Evolutionary conservation across 2,113 vertebrate species (phyloP).

Genomic region (Ellobius talpinus): DNA sequence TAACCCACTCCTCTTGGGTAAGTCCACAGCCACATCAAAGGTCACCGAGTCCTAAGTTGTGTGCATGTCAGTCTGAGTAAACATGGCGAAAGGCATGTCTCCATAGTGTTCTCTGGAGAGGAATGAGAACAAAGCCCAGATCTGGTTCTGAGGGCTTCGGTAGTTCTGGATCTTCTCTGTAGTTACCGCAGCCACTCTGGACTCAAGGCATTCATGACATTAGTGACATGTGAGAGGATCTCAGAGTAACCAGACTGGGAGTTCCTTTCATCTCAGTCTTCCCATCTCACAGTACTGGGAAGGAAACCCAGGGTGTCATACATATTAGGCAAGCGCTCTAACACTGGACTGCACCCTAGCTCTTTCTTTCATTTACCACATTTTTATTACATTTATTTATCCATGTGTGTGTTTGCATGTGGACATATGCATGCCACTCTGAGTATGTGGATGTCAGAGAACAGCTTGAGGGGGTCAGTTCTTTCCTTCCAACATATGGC

Average conservation of each 20-base stretch:
- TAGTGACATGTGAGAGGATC: not conserved
- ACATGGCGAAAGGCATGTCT: not conserved
- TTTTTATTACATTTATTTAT: not conserved
- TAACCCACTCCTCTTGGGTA: conserved; percentile 52
- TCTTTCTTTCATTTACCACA: not conserved
- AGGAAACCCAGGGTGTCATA: not conserved
- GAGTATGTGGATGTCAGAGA: not conserved
- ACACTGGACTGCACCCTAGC: not conserved
- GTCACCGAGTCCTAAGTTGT: conserved; percentile 37
- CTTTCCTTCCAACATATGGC: not conserved
- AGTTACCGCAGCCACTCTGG: not conserved
- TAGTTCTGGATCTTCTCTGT: not conserved
- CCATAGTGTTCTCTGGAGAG: not conserved
- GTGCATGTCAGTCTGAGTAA: not conserved
- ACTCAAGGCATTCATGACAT: not conserved
- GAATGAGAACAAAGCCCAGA: not conserved
- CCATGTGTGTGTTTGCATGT: not conserved
- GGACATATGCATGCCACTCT: not conserved
- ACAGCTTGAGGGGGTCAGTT: not conserved
- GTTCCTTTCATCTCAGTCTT: not conserved
- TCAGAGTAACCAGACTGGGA: not conserved
- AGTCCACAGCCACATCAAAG: conserved; percentile 1
- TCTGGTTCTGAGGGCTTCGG: not conserved
- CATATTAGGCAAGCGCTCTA: not conserved
- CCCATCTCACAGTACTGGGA: not conserved